These are phyloP conservation scores for Mycogona germanica DNA, from an alignment of 2,888 invertebrate species.

Conservation along the genomic window DNA sequence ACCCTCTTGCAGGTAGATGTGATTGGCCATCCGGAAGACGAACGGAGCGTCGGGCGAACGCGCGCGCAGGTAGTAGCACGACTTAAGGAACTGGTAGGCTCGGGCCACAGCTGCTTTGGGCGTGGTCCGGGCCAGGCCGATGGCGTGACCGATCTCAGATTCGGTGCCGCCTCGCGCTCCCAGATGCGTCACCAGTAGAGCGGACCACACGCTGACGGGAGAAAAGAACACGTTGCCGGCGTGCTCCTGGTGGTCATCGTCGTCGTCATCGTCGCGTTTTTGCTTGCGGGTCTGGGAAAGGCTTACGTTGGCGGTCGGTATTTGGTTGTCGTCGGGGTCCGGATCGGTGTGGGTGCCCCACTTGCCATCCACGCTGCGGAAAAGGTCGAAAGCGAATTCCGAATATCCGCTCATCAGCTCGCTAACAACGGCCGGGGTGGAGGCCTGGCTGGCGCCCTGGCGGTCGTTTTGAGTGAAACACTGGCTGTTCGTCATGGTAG, in stretches of 20 bases:
- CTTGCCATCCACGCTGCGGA: neutral
- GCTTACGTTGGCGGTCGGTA: conserved; percentile 30
- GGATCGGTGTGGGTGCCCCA: neutral
- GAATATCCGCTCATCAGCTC: neutral
- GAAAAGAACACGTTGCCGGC: conserved; percentile 33
- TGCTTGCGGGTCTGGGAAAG: too few relatives aligned
- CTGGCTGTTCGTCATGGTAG: too few relatives aligned
- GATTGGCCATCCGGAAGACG: conserved; percentile 55
- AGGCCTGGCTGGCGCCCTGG: neutral
- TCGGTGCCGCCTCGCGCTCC: conserved; percentile 34
- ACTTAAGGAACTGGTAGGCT: neutral
- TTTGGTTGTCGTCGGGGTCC: neutral
- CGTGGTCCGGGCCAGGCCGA: conserved; percentile 3
- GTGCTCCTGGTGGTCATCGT: neutral
- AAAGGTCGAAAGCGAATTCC: conserved; percentile 8
- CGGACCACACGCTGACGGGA: conserved; percentile 34
- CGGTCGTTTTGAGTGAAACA: neutral
- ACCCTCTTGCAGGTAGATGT: conserved; percentile 49
- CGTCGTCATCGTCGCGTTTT: neutral
- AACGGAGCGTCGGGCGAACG: conserved; percentile 30
- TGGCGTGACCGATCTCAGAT: neutral
- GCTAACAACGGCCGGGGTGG: neutral
- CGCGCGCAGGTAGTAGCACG: neutral
- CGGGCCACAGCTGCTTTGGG: conserved; percentile 6
- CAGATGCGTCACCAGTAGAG: conserved; percentile 34